Evolutionary conservation across 2,113 vertebrate species (phyloP), one percentile per base, ranked within the genome.

Genomic region (Dicaeum eximium): DNA sequence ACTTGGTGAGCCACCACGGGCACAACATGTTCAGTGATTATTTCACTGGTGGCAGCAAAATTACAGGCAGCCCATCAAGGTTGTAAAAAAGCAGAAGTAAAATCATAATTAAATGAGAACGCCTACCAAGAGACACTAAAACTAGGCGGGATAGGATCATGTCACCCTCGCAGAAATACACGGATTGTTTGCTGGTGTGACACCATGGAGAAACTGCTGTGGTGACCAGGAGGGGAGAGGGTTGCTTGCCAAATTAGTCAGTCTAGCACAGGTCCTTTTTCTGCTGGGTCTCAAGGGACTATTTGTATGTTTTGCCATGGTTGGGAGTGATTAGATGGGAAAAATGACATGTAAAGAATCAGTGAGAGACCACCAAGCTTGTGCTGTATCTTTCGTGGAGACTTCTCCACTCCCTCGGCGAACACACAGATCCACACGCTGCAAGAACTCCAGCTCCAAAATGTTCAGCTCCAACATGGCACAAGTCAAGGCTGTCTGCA

Each of bases 101-200:
- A 95, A 64, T 86, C 60, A 66, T 60, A 72, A 88, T 74, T 74
- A 92, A 88, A 65, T 6, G 53, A 62, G 77, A 91, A 91, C 14
- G 12, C 81, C 88, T 93, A 97, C 72, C 93, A 83, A 64, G 82
- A 92, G 90, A 94, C 71, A 72, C 81, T 94, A 95, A 97, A 96
- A 92, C 86, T 81, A 93, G 96, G 93, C 0, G 48, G 93, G 86
- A 92, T 53, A 9, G 88, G 64, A 80, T 86, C 79, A 88, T 86
- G 88, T 88, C 96, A 94, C 80, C 42, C 69, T 79, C 5, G 1
- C 27, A 93, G 94, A 83, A 90, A 88, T 4, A 37, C 40, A 1
- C 1, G 38, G 88, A 58, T 45, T 81, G 69, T 80, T 89, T 71
- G 60, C 51, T 53, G 60, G 37, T 19, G 51, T 90, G 80, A 93